phyloP scores from a whole-genome alignment of 1,140 invertebrate species.

The Fopius arisanus region DNA sequence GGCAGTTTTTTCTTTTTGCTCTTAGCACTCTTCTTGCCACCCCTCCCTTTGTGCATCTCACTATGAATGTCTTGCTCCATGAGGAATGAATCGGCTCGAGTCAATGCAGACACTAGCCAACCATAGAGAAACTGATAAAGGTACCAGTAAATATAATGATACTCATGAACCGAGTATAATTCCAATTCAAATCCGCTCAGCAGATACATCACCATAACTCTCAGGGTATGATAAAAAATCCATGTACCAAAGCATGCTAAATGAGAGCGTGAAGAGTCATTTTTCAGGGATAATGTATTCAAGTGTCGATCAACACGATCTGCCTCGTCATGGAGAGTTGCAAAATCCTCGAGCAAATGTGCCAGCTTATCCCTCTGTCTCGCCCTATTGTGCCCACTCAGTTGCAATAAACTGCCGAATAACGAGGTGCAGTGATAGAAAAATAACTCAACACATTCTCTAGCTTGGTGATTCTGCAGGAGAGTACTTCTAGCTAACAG shows the following conservation, averaged over 20 bases:
- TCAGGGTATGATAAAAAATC: slow-evolving; percentile 94
- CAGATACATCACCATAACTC: slow-evolving; percentile 95
- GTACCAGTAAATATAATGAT: slow-evolving; percentile 96
- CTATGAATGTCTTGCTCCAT: slow-evolving; percentile 76
- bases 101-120: slow-evolving; percentile 90
- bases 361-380: slow-evolving; percentile 93
- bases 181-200: slow-evolving; percentile 95
- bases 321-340: slow-evolving; percentile 93
- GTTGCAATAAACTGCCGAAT: slow-evolving; percentile 86
- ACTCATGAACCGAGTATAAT: slow-evolving; percentile 95
- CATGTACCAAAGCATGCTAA: slow-evolving; percentile 93
- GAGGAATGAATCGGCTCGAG: slow-evolving; percentile 85
- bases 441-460: slow-evolving; percentile 89
- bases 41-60: slow-evolving; percentile 64
- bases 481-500: slow-evolving; percentile 75
- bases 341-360: slow-evolving; percentile 88
- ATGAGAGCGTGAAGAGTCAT: slow-evolving; percentile 75
- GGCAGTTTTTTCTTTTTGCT: slow-evolving; percentile 76
- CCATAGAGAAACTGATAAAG: slow-evolving; percentile 94
- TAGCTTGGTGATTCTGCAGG: slow-evolving; percentile 73
- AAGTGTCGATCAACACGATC: slow-evolving; percentile 89
- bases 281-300: slow-evolving; percentile 75
- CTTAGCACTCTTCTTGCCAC: slow-evolving; percentile 67
- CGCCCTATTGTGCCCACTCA: slow-evolving; percentile 94
- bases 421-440: slow-evolving; percentile 86